Evolutionary conservation across 2,888 invertebrate genomes (phyloP), one percentile per base, ranked within the genome.

Genomic region (Glaucopsyche alexis): DNA sequence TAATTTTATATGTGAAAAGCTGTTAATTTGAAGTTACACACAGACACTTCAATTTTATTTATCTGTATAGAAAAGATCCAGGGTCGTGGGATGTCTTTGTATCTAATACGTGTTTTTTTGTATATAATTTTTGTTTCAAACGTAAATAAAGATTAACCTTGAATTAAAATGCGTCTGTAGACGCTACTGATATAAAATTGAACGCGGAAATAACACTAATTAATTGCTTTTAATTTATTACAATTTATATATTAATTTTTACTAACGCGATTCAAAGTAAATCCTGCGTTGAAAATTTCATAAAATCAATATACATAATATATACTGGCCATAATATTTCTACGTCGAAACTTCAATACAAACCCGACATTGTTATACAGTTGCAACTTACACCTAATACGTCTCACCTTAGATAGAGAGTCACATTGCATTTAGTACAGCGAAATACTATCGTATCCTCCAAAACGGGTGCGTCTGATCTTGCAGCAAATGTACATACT

Each of bases 201-300:
- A 60, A 60, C 60, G 7, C 60, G 60, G 60, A 60, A 29, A 60
- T 29, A 60, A 38, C 29, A 1, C 9, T 60, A 29, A 60, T 60
- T 38, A 60, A 60, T 60, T 60, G 29, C 60, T 60, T 60, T 29
- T 60, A 60, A 60, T 60, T 60, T 60, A 60, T 60, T 60, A 60
- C 38, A 38, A 60, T 38, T 60, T 14, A 60, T 13, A 38, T 60
- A n/a, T n/a, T n/a, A 60, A 60, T 60, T 60, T 60, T 60, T 60
- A 60, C 29, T 60, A 38, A 60, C 29, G 29, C 29, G 60, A 60
- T 29, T 6, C 29, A 2, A 7, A 9, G 47, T 8, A 1, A 3
- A 42, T 0, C 7, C 42, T 7, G 7, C 42, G 42, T 42, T 60
- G 1, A 29, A 29, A 9, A 60, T n/a, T n/a, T n/a, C n/a, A n/a